Base-by-base conservation (phyloP, 2,888 invertebrate species). In the Andrena camellia region DNA sequence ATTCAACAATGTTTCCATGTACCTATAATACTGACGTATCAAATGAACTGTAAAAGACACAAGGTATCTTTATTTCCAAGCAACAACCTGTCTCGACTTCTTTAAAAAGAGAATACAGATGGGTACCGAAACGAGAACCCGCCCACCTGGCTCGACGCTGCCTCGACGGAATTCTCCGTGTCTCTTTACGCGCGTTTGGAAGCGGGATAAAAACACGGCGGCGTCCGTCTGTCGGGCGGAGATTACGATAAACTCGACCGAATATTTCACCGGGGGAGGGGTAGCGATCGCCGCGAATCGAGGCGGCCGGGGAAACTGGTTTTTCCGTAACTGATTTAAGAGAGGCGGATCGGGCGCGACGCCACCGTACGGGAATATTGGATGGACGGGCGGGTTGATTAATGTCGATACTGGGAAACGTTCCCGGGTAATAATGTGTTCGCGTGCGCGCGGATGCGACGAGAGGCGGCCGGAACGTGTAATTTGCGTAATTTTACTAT, bases 111-210 rank as follows among this genome's bases (percentile, higher is more conserved):
- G 72, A 66, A 76, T 50, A 64, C 67, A 4, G 42, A 42, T 42
- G 13, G 54, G 48, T n/a, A 78, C 73, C 73, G 83, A 67, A 78
- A 78, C 67, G 72, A 84, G 83, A 82, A 81, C 85, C 86, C 87
- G 85, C 77, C 83, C 83, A 89, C 87, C 85, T 87, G 90, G 87
- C 88, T 83, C 86, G 86, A 81, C 86, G 77, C 78, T 77, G 84
- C 84, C 86, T 85, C 85, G 81, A 72, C 80, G 80, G 85, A 83
- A 89, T 88, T 88, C 88, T 86, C 87, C 85, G 71, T 78, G 71
- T 78, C 85, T 85, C 84, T 90, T 89, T 87, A 84, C 81, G 82
- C 82, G 59, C 70, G 60, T 57, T 23, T 73, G 71, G 60, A 73
- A 69, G 66, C 72, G 54, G 72, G 67, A 59, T 29, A 72, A 78